Percentiles rank a stretch among this genome's conserved stretches.
These are phyloP conservation scores for Emesis furor DNA, from an alignment of 2,888 invertebrate genomes.

Conservation along the genomic window DNA sequence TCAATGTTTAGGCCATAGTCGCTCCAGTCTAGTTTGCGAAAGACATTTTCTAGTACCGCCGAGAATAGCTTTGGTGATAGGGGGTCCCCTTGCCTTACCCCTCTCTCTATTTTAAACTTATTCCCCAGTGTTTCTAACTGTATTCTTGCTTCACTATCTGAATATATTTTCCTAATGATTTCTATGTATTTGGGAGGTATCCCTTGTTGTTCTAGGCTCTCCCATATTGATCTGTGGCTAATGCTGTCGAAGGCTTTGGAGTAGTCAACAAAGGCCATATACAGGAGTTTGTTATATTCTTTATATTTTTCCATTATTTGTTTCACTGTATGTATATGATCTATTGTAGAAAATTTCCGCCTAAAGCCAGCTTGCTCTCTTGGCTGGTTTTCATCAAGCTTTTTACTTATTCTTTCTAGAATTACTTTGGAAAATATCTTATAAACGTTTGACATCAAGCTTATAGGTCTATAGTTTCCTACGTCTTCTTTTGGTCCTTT, in stretches of 20 bases:
- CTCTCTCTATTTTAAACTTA: constrained; percentile 31
- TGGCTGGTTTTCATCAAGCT: no score
- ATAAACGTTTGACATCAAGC: no score
- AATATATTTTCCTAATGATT: background rate
- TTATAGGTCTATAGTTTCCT: no score
- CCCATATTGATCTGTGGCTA: background rate
- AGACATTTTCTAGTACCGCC: constrained; percentile 16
- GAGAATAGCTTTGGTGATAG: constrained; percentile 26
- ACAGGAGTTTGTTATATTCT: no score
- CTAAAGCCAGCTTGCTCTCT: no score
- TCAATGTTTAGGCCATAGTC: constrained; percentile 18
- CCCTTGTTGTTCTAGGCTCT: no score
- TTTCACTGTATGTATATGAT: no score
- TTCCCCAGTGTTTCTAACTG: background rate
- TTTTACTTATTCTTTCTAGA: no score
- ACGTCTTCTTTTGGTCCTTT: no score
- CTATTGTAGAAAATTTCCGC: no score
- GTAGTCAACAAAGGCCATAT: background rate
- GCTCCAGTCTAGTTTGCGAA: constrained; percentile 32
- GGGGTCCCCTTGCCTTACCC: constrained; percentile 49
- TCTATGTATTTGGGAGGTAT: background rate
- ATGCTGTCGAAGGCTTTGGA: background rate
- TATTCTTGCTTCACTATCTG: background rate
- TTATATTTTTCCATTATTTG: no score
- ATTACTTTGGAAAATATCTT: no score